Percentiles rank a stretch among this genome's conserved stretches.
Evolutionary conservation across 2,888 invertebrate species (phyloP).

Genomic region (Dendrolimus pini): DNA sequence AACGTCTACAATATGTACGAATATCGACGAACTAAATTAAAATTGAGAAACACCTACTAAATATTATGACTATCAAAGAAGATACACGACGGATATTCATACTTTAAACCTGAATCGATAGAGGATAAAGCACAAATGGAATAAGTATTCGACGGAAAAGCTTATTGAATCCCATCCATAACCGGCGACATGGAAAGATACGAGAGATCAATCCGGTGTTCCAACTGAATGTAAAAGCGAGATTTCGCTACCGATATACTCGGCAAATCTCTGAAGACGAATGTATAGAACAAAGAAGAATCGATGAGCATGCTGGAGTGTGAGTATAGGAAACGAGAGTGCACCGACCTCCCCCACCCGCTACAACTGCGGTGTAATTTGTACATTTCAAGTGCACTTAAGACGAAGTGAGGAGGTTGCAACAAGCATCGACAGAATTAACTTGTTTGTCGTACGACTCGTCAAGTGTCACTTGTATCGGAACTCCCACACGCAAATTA

Average conservation of each 20-base stretch:
- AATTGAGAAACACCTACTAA: too few relatives aligned
- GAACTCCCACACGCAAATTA: slow-evolving; percentile 35
- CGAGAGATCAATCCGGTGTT: slow-evolving; percentile 27
- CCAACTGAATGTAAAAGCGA: slow-evolving; percentile 61
- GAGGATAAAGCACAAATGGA: not conserved
- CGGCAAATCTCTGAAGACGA: slow-evolving; percentile 53
- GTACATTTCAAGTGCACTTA: slow-evolving; percentile 76
- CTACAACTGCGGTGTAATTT: slow-evolving; percentile 69
- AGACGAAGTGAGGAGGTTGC: slow-evolving; percentile 70
- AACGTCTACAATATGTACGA: too few relatives aligned
- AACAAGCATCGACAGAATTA: slow-evolving; percentile 74
- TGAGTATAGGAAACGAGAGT: slow-evolving; percentile 50
- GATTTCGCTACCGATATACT: slow-evolving; percentile 32
- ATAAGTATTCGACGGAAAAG: not conserved
- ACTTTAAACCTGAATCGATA: too few relatives aligned
- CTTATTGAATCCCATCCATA: not conserved
- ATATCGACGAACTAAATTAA: too few relatives aligned
- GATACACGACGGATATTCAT: too few relatives aligned
- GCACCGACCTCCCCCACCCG: slow-evolving; percentile 64
- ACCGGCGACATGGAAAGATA: slow-evolving; percentile 25
- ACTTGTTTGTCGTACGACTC: slow-evolving; percentile 64
- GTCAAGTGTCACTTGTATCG: slow-evolving; percentile 63
- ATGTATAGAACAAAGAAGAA: slow-evolving; percentile 71
- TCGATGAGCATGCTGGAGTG: slow-evolving; percentile 62
- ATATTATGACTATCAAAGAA: too few relatives aligned